Evolutionary conservation across 2,888 invertebrate species (phyloP).

Genomic region (Lochmaea crataegi): DNA sequence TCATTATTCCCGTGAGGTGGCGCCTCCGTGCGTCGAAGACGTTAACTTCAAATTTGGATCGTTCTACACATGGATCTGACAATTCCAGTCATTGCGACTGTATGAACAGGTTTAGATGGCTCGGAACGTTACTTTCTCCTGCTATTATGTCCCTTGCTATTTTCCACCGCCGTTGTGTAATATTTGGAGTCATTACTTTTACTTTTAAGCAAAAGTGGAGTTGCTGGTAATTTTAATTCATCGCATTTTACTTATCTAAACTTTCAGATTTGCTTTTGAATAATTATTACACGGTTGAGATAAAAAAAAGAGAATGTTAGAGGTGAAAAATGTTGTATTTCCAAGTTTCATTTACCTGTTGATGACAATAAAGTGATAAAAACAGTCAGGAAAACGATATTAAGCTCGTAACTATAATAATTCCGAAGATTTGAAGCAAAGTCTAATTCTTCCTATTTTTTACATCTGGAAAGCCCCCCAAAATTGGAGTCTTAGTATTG

Average conservation of each 20-base stretch:
- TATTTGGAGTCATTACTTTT: constrained; percentile 46
- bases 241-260: background rate
- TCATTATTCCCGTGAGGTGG: constrained; percentile 44
- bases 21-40: constrained; percentile 42
- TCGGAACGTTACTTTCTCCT: constrained; percentile 52
- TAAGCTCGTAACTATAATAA: too few species aligned
- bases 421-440: too few species aligned
- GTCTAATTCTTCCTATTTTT: too few species aligned
- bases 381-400: too few species aligned
- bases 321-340: too few species aligned
- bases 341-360: too few species aligned
- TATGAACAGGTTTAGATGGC: constrained; percentile 48
- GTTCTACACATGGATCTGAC: constrained; percentile 9
- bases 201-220: constrained; percentile 44
- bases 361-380: too few species aligned
- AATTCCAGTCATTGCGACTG: constrained; percentile 26
- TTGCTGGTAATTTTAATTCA: background rate
- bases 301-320: too few species aligned
- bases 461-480: too few species aligned
- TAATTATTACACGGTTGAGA: too few species aligned
- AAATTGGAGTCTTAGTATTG: too few species aligned
- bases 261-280: too few species aligned
- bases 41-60: constrained; percentile 35
- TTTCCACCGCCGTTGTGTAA: background rate
- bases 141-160: constrained; percentile 37